Percentiles rank a stretch among this genome's conserved stretches.
These are phyloP conservation scores for Scaptomyza reducta DNA, from an alignment of 2,888 invertebrate species.

Conservation along the genomic window DNA sequence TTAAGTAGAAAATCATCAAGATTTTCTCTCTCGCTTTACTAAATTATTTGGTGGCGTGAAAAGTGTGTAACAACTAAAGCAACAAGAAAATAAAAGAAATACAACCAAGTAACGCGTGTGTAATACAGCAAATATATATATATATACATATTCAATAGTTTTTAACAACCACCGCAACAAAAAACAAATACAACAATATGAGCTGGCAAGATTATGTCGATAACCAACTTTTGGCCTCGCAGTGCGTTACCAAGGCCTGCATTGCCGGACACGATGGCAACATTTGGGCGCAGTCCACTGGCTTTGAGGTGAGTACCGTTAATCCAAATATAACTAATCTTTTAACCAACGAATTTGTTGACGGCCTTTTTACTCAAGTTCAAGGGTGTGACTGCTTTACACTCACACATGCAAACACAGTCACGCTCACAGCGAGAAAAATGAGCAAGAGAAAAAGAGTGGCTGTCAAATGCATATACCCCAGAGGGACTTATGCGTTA, in stretches of 20 bases:
- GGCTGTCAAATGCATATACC: constrained; percentile 17
- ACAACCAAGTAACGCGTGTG: constrained; percentile 52
- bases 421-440: constrained; percentile 21
- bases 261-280: constrained; percentile 98
- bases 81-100: constrained; percentile 39
- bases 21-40: constrained; percentile 63
- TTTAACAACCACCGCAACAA: constrained; percentile 57
- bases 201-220: constrained; percentile 99
- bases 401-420: constrained; percentile 24
- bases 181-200: constrained; percentile 86
- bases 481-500: constrained; percentile 27
- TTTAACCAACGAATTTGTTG: constrained; percentile 15
- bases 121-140: constrained; percentile 38
- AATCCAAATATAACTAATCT: constrained; percentile 18
- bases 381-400: constrained; percentile 82
- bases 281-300: constrained; percentile 97
- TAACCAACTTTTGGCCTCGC: constrained; percentile 97
- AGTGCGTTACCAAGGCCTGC: constrained; percentile 97
- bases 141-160: constrained; percentile 52
- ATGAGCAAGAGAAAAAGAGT: constrained; percentile 18
- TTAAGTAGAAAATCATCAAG: constrained; percentile 49
- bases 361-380: constrained; percentile 78
- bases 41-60: constrained; percentile 65
- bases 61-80: constrained; percentile 24
- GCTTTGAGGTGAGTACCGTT: constrained; percentile 93